These are phyloP conservation scores for Amaurobius ferox DNA, from an alignment of 2,888 invertebrate genomes.

Conservation along the genomic window DNA sequence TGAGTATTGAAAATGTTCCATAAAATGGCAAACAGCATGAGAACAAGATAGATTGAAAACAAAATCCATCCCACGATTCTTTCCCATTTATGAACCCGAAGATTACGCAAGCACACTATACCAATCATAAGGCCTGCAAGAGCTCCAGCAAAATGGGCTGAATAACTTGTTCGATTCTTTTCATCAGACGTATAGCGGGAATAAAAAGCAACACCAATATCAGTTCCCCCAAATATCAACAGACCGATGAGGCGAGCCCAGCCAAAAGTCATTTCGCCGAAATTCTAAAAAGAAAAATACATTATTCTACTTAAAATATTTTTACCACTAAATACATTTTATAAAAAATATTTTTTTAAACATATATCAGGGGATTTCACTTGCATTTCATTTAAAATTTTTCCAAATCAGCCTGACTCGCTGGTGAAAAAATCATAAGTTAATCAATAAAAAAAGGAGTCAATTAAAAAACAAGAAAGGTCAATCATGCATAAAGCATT, in stretches of 20 bases:
- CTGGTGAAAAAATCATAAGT: too few relatives aligned
- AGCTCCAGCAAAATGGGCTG: constrained; percentile 95
- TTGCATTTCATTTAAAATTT: too few relatives aligned
- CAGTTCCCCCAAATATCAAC: constrained; percentile 86
- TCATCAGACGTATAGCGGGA: constrained; percentile 85
- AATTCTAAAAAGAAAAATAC: constrained; percentile 86
- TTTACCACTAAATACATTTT: too few relatives aligned
- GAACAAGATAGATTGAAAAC: constrained; percentile 81
- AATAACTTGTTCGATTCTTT: constrained; percentile 83
- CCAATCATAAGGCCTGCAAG: constrained; percentile 90
- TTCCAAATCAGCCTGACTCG: too few relatives aligned
- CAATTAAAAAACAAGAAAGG: too few relatives aligned
- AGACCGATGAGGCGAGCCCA: constrained; percentile 90
- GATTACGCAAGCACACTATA: constrained; percentile 88
- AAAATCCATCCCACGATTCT: constrained; percentile 86
- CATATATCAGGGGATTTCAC: too few relatives aligned
- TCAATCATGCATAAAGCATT: too few relatives aligned
- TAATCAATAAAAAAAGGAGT: too few relatives aligned
- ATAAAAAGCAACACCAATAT: constrained; percentile 93
- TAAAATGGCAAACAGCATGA: constrained; percentile 85
- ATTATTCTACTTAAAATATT: too few relatives aligned
- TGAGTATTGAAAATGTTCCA: constrained; percentile 82
- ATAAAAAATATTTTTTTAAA: too few relatives aligned
- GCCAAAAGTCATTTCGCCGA: constrained; percentile 97
- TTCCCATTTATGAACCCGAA: constrained; percentile 89